Evolutionary conservation across 1,140 invertebrate genomes (phyloP).

Genomic region (Zaprionus nigranus): DNA sequence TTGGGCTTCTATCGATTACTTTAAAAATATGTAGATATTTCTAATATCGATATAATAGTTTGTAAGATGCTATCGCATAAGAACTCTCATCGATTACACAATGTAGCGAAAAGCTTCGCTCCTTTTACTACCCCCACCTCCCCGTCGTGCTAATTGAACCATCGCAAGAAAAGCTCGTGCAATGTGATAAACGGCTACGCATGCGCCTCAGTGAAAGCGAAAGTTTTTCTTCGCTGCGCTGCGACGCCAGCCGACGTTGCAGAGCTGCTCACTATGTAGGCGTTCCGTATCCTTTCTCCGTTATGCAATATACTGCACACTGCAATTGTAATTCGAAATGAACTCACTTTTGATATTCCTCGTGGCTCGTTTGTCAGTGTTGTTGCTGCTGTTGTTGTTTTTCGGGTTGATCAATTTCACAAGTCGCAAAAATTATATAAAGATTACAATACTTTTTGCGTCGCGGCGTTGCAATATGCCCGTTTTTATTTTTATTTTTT

Average conservation of each 20-base stretch:
- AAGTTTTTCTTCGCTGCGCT: constrained; percentile 64
- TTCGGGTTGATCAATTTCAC: constrained; percentile 38
- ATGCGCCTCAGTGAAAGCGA: constrained; percentile 71
- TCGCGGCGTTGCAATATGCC: constrained; percentile 43
- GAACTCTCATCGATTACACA: background rate
- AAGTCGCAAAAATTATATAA: constrained; percentile 54
- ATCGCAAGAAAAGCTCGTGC: constrained; percentile 40
- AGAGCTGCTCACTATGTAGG: constrained; percentile 8
- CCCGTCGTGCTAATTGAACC: background rate
- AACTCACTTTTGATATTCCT: constrained; percentile 49
- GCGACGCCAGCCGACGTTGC: constrained; percentile 26
- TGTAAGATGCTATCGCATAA: background rate
- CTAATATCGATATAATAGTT: background rate
- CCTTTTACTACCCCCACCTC: background rate
- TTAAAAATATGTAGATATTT: no score
- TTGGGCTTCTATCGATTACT: background rate
- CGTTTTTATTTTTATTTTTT: constrained; percentile 35
- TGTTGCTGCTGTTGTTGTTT: constrained; percentile 3
- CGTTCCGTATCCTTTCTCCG: constrained; percentile 42
- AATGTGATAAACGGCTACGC: constrained; percentile 42
- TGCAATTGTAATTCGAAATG: constrained; percentile 11
- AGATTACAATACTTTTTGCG: constrained; percentile 41
- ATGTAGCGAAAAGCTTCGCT: background rate
- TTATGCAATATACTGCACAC: constrained; percentile 31
- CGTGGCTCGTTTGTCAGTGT: background rate